Evolutionary conservation across 2,888 invertebrate genomes (phyloP), one percentile per base, ranked within the genome.

Genomic region (Eupithecia exiguata): DNA sequence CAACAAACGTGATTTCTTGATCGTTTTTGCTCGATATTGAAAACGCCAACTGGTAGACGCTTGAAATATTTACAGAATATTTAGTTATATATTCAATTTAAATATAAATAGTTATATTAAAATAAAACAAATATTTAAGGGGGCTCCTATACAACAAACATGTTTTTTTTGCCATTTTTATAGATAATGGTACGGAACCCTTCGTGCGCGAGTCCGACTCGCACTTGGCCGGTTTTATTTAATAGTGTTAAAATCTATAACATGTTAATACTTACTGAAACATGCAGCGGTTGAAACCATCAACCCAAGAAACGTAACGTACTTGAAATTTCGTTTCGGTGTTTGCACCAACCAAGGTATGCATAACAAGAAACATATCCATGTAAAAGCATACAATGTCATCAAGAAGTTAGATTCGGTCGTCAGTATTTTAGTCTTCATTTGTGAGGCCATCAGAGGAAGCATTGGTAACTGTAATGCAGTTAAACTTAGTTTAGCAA

Each of bases 301-400:
- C 66, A 94, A 83, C 16, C 94, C 94, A 71, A 87, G 71, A 14
- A 91, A 80, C 35, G 87, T 84, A 16, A 94, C 85, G 76, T 92
- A 94, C 81, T 94, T 94, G 72, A 88, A 93, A 86, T 94, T 94
- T 36, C 92, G 88, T 78, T 94, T 95, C 7, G 91, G 88, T 0
- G 93, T 92, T 79, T 91, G 91, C 53, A 87, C 87, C 62, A 94
- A 78, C 94, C 94, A 94, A 9, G 94, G 94, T 10, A 92, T 92
- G 72, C 89, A 86, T 74, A 94, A 71, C 71, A 94, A 79, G 76
- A 94, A 94, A 82, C 94, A 92, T 79, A 94, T 83, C 95, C 95
- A 95, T 43, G 94, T 90, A 78, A 94, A 93, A 1, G 91, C 94
- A 78, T 92, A 91, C 46, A 94, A 82, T 0, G 94, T 91, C 85